phyloP scores from a whole-genome alignment of 1,140 invertebrate species.

The Phocides pigmalion region DNA sequence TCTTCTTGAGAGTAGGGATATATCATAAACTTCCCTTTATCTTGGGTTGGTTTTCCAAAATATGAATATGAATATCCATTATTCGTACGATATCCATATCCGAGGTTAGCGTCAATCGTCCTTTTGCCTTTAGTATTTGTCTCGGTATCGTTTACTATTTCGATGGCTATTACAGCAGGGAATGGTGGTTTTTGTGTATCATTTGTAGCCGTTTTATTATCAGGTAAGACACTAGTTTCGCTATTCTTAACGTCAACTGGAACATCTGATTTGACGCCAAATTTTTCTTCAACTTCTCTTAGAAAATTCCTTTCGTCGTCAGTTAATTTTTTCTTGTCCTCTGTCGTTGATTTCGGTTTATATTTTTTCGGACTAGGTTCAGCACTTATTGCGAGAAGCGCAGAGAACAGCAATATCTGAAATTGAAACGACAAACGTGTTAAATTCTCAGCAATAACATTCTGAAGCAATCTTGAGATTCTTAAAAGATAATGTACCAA shows the following conservation, averaged over 20 bases:
- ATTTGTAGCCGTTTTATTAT: slow-evolving; percentile 33
- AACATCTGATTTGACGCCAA: slow-evolving; percentile 71
- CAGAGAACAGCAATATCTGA: slow-evolving; percentile 60
- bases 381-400: slow-evolving; percentile 44
- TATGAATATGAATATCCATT: slow-evolving; percentile 81
- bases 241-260: slow-evolving; percentile 43
- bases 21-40: slow-evolving; percentile 83
- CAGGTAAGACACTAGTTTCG: slow-evolving; percentile 38
- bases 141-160: slow-evolving; percentile 84
- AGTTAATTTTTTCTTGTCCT: slow-evolving; percentile 62
- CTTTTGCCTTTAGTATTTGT: slow-evolving; percentile 82
- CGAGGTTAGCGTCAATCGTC: slow-evolving; percentile 84
- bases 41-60: slow-evolving; percentile 73
- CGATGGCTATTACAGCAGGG: slow-evolving; percentile 84
- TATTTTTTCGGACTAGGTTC: slow-evolving; percentile 75
- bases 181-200: slow-evolving; percentile 55
- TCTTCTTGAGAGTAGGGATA: slow-evolving; percentile 86
- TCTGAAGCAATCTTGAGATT: neutral
- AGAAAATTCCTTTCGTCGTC: slow-evolving; percentile 77
- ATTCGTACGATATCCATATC: slow-evolving; percentile 82
- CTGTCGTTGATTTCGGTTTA: slow-evolving; percentile 56
- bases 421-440: slow-evolving; percentile 42
- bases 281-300: slow-evolving; percentile 80
- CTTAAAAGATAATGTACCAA: neutral
- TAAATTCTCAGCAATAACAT: slow-evolving; percentile 1